phyloP scores from a whole-genome alignment of 2,113 vertebrate genomes.

The Myrmecophaga tridactyla region DNA sequence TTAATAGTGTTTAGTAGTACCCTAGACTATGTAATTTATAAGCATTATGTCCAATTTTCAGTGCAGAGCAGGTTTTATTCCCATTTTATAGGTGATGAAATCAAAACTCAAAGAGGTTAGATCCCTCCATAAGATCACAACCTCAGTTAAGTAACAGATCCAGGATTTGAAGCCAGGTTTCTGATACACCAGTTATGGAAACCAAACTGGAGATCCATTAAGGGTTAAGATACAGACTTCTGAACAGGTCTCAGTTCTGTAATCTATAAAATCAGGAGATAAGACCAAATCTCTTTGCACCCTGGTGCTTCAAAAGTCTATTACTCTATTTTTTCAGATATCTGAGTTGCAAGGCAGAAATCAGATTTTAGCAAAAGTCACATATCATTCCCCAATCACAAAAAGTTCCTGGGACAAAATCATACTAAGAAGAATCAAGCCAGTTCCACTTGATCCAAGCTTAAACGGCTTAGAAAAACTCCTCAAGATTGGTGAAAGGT shows the following conservation, averaged over 20 bases:
- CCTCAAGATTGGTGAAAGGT: neutral
- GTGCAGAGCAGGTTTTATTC: neutral
- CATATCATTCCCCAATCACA: neutral
- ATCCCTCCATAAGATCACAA: neutral
- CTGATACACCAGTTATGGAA: neutral
- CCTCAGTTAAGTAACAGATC: neutral
- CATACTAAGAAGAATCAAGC: neutral
- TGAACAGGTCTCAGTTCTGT: neutral
- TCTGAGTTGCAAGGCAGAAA: neutral
- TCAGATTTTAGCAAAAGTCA: neutral
- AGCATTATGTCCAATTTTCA: neutral
- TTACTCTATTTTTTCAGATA: neutral
- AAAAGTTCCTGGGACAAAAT: neutral
- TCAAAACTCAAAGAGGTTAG: neutral
- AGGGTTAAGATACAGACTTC: neutral
- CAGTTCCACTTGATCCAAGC: neutral
- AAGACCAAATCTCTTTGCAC: neutral
- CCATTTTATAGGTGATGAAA: too few species aligned
- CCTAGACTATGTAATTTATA: neutral
- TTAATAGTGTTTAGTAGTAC: neutral
- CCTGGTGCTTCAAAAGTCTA: neutral
- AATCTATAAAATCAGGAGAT: slow-evolving; percentile 6
- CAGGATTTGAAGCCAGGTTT: neutral
- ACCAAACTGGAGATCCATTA: neutral
- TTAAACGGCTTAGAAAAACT: neutral